A percentile compares a stretch with the other conserved stretches of the same genome.
phyloP scores from a whole-genome alignment of 2,888 invertebrate genomes.

The Baronia brevicornis region DNA sequence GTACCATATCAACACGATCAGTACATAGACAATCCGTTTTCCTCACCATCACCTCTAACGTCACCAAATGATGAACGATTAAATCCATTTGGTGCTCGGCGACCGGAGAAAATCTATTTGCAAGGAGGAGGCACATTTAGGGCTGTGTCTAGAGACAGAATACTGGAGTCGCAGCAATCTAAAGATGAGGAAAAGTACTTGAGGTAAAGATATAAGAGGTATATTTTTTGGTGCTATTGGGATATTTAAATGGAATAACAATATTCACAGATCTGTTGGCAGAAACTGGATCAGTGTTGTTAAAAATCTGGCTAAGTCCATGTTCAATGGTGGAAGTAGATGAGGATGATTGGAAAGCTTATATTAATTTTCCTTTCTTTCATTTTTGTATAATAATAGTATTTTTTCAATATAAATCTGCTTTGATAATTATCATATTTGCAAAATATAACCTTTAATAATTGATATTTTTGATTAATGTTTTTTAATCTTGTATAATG shows the following conservation, averaged over 20 bases:
- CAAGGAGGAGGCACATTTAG: slow-evolving; percentile 69
- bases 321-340: too few relatives aligned
- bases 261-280: too few relatives aligned
- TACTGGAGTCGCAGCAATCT: slow-evolving; percentile 57
- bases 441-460: too few relatives aligned
- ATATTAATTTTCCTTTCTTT: too few relatives aligned
- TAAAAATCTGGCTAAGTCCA: too few relatives aligned
- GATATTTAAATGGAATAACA: background rate
- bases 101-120: slow-evolving; percentile 64
- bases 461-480: too few relatives aligned
- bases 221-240: background rate
- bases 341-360: too few relatives aligned
- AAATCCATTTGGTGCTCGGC: slow-evolving; percentile 47
- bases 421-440: too few relatives aligned
- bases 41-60: slow-evolving; percentile 67
- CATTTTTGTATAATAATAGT: too few relatives aligned
- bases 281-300: too few relatives aligned
- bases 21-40: slow-evolving; percentile 70
- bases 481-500: too few relatives aligned
- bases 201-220: slow-evolving; percentile 35
- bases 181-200: slow-evolving; percentile 63
- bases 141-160: slow-evolving; percentile 63
- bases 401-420: too few relatives aligned
- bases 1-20: slow-evolving; percentile 59
- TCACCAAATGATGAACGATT: slow-evolving; percentile 65